A percentile compares a stretch with the other conserved stretches of the same genome.
phyloP scores from a whole-genome alignment of 2,888 invertebrate species.

The Siphonodentalium dalli region DNA sequence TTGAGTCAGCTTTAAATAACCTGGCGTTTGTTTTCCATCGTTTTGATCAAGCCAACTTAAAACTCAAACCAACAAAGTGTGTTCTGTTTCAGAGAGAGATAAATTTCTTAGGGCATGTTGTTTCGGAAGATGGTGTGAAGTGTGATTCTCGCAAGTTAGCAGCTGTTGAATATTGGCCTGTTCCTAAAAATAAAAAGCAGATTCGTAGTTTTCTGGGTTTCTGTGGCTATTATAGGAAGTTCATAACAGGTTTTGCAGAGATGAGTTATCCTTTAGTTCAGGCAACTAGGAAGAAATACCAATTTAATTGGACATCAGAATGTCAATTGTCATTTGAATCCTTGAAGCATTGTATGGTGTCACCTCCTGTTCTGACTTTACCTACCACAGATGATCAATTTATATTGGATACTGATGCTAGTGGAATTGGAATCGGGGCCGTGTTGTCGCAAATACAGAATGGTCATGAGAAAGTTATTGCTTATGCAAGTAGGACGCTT shows the following conservation, averaged over 20 bases:
- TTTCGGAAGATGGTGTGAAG: not conserved
- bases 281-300: conserved; percentile 3
- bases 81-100: not conserved
- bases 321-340: conserved; percentile 1
- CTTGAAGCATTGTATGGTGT: not conserved
- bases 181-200: not conserved
- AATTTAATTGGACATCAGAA: conserved; percentile 1
- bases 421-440: conserved; percentile 11
- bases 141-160: not conserved
- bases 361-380: not conserved
- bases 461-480: conserved; percentile 12
- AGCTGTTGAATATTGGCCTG: not conserved
- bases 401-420: conserved; percentile 19
- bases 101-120: not conserved
- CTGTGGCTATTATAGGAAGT: not conserved
- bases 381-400: conserved; percentile 1
- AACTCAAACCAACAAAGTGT: conserved; percentile 5
- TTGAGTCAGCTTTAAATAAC: not conserved
- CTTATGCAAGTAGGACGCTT: conserved; percentile 17
- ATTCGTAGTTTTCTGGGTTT: not conserved
- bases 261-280: too few relatives aligned
- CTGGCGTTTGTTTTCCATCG: not conserved
- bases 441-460: conserved; percentile 19
- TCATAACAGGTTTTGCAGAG: too few relatives aligned
- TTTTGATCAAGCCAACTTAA: not conserved